Conservation (phyloP, 2,113 vertebrate genomes). For the Coptodon rendalli region DNA sequence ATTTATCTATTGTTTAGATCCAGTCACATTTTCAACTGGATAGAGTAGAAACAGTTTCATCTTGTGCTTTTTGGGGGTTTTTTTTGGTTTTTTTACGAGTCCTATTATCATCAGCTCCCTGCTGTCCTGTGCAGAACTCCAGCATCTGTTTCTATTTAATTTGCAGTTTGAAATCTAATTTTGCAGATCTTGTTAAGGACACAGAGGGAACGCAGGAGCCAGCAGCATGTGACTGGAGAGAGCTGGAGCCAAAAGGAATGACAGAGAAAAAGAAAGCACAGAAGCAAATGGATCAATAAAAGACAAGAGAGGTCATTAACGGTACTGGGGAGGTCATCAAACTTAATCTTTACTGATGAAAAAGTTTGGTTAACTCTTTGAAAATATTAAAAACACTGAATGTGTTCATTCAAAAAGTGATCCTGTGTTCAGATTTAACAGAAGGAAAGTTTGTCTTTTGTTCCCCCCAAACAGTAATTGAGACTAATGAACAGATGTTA, state of each 20-base stretch:
- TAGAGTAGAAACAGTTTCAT: neutral
- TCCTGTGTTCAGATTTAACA: neutral
- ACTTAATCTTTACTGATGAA: neutral
- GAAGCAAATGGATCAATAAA: neutral
- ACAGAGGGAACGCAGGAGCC: neutral
- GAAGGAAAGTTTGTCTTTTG: neutral
- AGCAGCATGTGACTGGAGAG: neutral
- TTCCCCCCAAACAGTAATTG: neutral
- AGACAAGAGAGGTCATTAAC: neutral
- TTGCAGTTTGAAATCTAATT: constrained; percentile 48
- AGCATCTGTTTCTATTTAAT: constrained; percentile 43
- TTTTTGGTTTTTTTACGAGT: neutral
- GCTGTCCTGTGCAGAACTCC: constrained; percentile 2
- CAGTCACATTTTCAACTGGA: neutral
- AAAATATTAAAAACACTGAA: neutral
- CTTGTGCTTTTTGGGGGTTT: neutral
- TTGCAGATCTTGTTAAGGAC: constrained; percentile 32
- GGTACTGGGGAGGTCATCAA: neutral
- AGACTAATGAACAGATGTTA: neutral
- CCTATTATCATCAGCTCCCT: constrained; percentile 13
- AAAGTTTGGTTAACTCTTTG: neutral
- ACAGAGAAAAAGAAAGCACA: neutral
- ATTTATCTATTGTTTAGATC: neutral
- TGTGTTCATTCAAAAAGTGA: neutral
- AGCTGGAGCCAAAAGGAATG: neutral